Evolutionary conservation across 2,113 vertebrate genomes (phyloP), one percentile per base, ranked within the genome.

Genomic region (Pollimyrus isidori): DNA sequence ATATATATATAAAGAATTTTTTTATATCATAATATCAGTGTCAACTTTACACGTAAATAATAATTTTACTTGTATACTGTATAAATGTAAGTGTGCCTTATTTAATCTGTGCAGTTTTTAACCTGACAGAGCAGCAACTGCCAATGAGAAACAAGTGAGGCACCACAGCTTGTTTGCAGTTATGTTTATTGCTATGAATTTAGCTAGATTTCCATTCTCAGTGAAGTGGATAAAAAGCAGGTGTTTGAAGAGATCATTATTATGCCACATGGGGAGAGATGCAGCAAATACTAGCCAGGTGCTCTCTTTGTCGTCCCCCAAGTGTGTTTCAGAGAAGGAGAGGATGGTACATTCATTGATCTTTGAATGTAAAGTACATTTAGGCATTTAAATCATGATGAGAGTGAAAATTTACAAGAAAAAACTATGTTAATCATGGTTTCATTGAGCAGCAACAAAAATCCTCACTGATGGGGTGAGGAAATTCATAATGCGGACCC

Each of bases 191-290:
- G 83, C 82, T 4, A 39, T 86, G 83, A 89, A 89, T 89, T 89
- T 85, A 86, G 45, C 58, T 89, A 73, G 56, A 89, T 86, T 89
- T 86, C 84, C 89, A 89, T 73, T 89, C 83, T 69, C 42, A 89
- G 42, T 89, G 13, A 73, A 89, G 89, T 86, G 89, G 58, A 46
- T 87, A 62, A 85, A 89, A 89, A 50, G 84, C 83, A 89, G 89
- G 83, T 89, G 89, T 87, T 88, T 87, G 83, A 86, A 86, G 82
- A 85, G 89, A 49, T 86, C 21, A 80, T 86, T 89, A 89, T 83
- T 85, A 86, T 86, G 89, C 53, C 82, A 49, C 53, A 65, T 46
- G 53, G 80, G 69, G 89, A 89, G 89, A 89, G 89, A 50, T 52
- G 56, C 52, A 89, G 89, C 56, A 42, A 85, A 84, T n/a, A 39